Percentiles rank a stretch among this genome's conserved stretches.
phyloP scores from a whole-genome alignment of 2,797 vertebrate species.

The Pterois miles region DNA sequence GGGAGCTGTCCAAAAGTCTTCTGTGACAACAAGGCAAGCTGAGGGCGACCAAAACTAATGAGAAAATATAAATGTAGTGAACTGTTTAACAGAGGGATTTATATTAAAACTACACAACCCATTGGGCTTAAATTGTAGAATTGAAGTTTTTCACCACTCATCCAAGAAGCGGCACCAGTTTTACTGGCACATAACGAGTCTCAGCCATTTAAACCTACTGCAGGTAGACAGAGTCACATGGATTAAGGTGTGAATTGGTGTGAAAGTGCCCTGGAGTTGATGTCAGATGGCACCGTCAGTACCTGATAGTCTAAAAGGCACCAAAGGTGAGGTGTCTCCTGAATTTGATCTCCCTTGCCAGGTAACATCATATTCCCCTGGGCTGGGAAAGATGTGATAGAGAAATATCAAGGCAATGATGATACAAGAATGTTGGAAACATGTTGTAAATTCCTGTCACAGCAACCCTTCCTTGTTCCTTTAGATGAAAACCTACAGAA shows the following conservation, averaged over 20 bases:
- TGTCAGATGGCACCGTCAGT: not conserved
- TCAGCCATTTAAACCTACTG: not conserved
- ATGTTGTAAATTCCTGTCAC: not conserved
- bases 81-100: not conserved
- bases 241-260: conserved; percentile 30
- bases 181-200: not conserved
- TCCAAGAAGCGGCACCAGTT: not conserved
- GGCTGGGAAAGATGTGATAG: not conserved
- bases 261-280: not conserved
- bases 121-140: not conserved
- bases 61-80: not conserved
- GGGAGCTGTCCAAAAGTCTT: not conserved
- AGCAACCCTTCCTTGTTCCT: not conserved
- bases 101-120: not conserved
- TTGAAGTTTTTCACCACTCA: not conserved
- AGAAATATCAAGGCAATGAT: conserved; percentile 3
- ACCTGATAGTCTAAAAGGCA: conserved; percentile 13
- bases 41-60: not conserved
- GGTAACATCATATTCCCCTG: not conserved
- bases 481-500: not conserved
- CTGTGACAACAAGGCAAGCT: not conserved
- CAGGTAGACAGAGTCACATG: not conserved
- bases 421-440: not conserved
- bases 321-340: conserved; percentile 21
- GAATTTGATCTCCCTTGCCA: conserved; percentile 1